These are phyloP conservation scores for Hippoglossus hippoglossus DNA, from an alignment of 2,797 vertebrate genomes.

Conservation along the genomic window DNA sequence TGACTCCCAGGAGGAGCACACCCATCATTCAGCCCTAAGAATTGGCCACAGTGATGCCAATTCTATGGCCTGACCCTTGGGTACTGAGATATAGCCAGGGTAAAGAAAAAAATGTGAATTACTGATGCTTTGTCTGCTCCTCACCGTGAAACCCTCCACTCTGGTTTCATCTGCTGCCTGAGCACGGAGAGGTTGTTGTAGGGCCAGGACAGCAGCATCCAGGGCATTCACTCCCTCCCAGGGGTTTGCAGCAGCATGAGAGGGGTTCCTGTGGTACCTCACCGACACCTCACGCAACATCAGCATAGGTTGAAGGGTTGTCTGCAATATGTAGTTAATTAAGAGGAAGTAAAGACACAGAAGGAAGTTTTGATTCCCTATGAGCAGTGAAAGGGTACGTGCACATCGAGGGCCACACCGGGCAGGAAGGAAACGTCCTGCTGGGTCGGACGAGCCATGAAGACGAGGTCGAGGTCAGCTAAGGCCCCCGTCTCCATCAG, in stretches of 20 bases:
- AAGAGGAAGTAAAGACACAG: neutral
- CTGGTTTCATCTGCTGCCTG: constrained; percentile 92
- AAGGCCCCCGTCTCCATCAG: constrained; percentile 89
- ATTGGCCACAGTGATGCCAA: too few relatives aligned
- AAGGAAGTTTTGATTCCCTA: neutral
- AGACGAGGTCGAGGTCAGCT: constrained; percentile 87
- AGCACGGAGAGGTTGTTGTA: constrained; percentile 92
- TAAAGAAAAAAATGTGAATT: too few relatives aligned
- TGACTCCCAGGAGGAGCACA: neutral
- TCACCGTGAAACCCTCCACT: constrained; percentile 91
- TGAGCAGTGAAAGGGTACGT: constrained; percentile 50
- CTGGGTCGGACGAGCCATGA: constrained; percentile 94
- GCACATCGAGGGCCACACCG: constrained; percentile 85
- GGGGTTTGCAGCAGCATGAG: constrained; percentile 91
- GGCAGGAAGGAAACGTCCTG: constrained; percentile 86
- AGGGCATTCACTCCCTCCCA: constrained; percentile 93
- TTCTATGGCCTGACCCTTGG: too few relatives aligned
- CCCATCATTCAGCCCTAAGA: neutral
- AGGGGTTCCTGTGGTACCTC: constrained; percentile 91
- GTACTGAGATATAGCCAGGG: too few relatives aligned
- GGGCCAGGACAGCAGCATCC: constrained; percentile 92
- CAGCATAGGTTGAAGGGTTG: neutral
- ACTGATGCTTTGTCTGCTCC: neutral
- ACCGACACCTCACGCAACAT: constrained; percentile 86
- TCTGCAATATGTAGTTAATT: neutral